phyloP scores from a whole-genome alignment of 2,797 vertebrate species.

The Alexandromys oeconomus region DNA sequence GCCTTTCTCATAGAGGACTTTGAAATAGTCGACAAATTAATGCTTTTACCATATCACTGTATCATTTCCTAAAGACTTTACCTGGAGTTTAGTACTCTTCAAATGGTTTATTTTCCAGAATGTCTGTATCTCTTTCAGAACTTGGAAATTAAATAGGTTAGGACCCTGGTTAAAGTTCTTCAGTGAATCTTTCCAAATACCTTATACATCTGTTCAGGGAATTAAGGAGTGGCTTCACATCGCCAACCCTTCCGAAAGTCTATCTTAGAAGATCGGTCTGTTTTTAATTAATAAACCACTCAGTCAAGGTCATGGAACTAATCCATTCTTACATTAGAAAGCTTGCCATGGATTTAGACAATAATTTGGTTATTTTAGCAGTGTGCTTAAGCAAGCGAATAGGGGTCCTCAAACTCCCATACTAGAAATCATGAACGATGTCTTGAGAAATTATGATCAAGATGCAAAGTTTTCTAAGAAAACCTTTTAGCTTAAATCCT shows the following conservation, averaged over 20 bases:
- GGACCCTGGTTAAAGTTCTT: constrained; percentile 39
- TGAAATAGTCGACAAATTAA: background rate
- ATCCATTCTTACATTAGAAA: constrained; percentile 53
- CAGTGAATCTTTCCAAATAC: constrained; percentile 36
- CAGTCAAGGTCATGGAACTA: constrained; percentile 27
- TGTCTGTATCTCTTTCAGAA: constrained; percentile 12
- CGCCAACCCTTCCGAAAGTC: constrained; percentile 1
- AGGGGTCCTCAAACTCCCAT: background rate
- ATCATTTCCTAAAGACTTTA: constrained; percentile 50
- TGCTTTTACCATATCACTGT: background rate
- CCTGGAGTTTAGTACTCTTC: background rate
- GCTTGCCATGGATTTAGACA: constrained; percentile 80
- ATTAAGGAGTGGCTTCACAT: constrained; percentile 18
- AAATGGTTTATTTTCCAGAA: constrained; percentile 67
- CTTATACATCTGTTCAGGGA: constrained; percentile 48
- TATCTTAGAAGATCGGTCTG: background rate
- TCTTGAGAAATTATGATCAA: constrained; percentile 15
- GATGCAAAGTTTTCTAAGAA: background rate
- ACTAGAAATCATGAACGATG: background rate
- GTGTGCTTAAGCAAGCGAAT: background rate
- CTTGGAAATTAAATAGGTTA: constrained; percentile 16
- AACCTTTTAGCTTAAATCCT: constrained; percentile 1
- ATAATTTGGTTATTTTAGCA: background rate
- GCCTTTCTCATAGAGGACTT: background rate
- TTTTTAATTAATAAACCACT: constrained; percentile 63